phyloP scores from a whole-genome alignment of 1,140 invertebrate species.

The Drosophila kikkawai region DNA sequence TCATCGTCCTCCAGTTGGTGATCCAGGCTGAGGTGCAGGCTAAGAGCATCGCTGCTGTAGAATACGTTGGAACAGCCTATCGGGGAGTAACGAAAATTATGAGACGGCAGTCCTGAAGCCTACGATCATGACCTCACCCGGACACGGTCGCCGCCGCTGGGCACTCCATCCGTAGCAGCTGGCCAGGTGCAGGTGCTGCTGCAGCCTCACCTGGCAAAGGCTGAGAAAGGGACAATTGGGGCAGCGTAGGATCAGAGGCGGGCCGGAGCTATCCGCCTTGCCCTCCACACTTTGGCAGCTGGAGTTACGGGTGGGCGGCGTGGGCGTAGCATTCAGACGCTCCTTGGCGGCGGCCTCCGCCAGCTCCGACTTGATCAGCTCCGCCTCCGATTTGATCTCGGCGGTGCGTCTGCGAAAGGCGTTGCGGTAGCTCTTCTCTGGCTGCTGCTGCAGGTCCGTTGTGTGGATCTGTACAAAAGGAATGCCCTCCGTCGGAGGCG shows the following conservation, averaged over 20 bases:
- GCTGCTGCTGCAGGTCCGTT: conserved; percentile 71
- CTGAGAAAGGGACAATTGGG: conserved; percentile 69
- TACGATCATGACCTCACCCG: conserved; percentile 38
- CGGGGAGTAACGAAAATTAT: background rate
- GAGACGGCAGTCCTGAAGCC: conserved; percentile 25
- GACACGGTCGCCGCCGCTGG: conserved; percentile 50
- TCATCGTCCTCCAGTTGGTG: conserved; percentile 85
- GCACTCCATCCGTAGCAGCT: conserved; percentile 49
- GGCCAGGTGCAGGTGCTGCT: conserved; percentile 41
- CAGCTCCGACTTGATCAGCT: conserved; percentile 77
- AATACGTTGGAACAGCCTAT: conserved; percentile 86
- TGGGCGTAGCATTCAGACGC: conserved; percentile 72
- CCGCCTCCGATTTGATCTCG: conserved; percentile 80
- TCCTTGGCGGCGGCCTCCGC: conserved; percentile 74
- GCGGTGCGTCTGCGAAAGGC: conserved; percentile 70
- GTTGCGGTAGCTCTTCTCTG: conserved; percentile 70
- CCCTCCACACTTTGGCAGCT: conserved; percentile 45
- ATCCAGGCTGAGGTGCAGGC: conserved; percentile 85
- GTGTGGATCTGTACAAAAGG: conserved; percentile 83
- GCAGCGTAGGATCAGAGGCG: conserved; percentile 43
- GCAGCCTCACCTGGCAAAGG: conserved; percentile 45
- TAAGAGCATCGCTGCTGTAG: conserved; percentile 83
- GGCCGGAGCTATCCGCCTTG: conserved; percentile 25
- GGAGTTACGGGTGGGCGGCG: conserved; percentile 60
- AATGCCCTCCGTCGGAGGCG: conserved; percentile 34